These are phyloP conservation scores for Grantiella picta DNA, from an alignment of 2,113 vertebrate species.

Conservation along the genomic window DNA sequence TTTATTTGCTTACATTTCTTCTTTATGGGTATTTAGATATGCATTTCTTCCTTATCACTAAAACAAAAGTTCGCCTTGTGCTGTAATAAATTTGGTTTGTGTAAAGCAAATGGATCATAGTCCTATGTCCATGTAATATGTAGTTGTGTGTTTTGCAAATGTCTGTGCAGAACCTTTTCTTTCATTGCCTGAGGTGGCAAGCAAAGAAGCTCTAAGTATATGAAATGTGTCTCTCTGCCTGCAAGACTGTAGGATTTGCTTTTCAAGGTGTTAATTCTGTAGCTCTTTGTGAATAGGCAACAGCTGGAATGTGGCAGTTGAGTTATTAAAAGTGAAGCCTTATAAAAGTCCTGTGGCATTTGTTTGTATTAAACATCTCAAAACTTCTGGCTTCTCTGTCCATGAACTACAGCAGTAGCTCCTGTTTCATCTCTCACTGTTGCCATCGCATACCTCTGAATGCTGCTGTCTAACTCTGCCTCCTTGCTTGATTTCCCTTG, in stretches of 20 bases:
- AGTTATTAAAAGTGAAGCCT: neutral
- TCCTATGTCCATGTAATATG: neutral
- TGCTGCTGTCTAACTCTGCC: neutral
- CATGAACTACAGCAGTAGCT: neutral
- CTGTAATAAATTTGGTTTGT: neutral
- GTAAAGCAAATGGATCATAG: neutral
- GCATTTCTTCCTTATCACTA: rapidly evolving
- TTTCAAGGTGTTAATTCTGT: neutral
- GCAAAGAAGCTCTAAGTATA: neutral
- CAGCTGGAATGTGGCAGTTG: neutral
- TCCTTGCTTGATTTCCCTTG: neutral
- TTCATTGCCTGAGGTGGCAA: neutral
- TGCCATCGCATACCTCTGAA: neutral
- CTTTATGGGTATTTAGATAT: neutral
- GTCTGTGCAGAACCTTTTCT: neutral
- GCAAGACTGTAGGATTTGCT: neutral
- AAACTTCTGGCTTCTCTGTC: neutral
- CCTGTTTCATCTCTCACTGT: neutral
- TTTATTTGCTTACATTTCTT: neutral
- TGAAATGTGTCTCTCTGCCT: neutral
- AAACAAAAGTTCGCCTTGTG: neutral
- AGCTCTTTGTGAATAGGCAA: neutral
- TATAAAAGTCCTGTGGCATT: neutral
- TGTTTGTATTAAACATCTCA: neutral
- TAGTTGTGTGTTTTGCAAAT: neutral